Evolutionary conservation across 1,140 invertebrate genomes (phyloP).

Genomic region (Lamellibrachia luymesi): DNA sequence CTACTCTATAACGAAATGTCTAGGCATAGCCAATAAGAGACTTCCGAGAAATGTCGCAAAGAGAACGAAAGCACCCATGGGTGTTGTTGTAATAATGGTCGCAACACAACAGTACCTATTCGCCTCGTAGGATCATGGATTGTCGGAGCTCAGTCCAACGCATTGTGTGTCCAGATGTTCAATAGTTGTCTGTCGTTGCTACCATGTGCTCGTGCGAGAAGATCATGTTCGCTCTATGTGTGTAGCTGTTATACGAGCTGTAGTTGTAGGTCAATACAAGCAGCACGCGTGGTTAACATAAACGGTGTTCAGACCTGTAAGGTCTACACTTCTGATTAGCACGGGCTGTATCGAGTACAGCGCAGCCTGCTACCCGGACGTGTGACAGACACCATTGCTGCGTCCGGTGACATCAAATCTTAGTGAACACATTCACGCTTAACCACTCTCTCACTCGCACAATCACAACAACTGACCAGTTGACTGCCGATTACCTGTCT

Average conservation of each 20-base stretch:
- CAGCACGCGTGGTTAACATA: not conserved
- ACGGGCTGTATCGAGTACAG: not conserved
- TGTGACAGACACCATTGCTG: not conserved
- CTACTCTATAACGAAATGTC: not conserved
- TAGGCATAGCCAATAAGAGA: not conserved
- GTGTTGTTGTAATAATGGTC: not conserved
- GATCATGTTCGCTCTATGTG: not conserved
- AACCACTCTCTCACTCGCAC: not conserved
- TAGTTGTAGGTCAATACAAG: not conserved
- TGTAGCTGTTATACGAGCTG: not conserved
- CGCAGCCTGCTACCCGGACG: not conserved
- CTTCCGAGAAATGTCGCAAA: not conserved
- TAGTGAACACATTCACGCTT: not conserved
- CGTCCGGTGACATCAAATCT: not conserved
- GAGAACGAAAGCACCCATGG: not conserved
- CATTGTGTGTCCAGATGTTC: not conserved
- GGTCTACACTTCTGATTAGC: not conserved
- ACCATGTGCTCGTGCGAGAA: not conserved
- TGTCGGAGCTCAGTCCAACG: too few species aligned
- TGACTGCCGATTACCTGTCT: not conserved
- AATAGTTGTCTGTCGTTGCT: not conserved
- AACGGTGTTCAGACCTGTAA: not conserved
- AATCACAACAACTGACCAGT: not conserved
- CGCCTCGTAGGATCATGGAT: not conserved
- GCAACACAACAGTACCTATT: not conserved